These are phyloP conservation scores for Pachypanchax playfairii DNA, from an alignment of 2,113 vertebrate species.

Conservation along the genomic window DNA sequence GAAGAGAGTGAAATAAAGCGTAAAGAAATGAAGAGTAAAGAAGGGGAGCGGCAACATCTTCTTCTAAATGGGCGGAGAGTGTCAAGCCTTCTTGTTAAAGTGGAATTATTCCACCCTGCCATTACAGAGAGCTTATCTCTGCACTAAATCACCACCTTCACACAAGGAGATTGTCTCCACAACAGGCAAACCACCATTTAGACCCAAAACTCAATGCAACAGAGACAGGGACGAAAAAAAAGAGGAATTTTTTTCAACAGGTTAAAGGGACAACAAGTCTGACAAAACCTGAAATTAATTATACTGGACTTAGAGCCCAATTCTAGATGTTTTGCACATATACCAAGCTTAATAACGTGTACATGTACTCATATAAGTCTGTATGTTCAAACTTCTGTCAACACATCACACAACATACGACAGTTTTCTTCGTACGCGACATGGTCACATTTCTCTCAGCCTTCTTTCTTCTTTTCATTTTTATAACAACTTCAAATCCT, in stretches of 20 bases:
- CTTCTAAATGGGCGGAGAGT: conserved; percentile 70
- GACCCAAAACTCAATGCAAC: conserved; percentile 81
- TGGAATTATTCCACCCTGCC: conserved; percentile 90
- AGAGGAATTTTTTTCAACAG: conserved; percentile 43
- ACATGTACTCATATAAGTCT: conserved; percentile 56
- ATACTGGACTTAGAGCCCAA: conserved; percentile 25
- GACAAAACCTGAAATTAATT: conserved; percentile 48
- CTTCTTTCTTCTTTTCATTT: background rate
- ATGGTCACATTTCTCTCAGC: conserved; percentile 13
- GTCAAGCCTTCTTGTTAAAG: conserved; percentile 80
- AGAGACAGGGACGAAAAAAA: conserved; percentile 49
- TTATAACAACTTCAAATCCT: conserved; percentile 20
- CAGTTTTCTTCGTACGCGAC: background rate
- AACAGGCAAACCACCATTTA: conserved; percentile 86
- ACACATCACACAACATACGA: conserved; percentile 27
- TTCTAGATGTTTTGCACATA: conserved; percentile 36
- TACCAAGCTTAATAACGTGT: conserved; percentile 39
- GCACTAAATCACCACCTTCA: conserved; percentile 88
- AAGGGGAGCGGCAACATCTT: conserved; percentile 34
- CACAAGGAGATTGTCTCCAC: conserved; percentile 78
- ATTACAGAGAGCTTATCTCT: conserved; percentile 91
- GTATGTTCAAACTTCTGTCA: conserved; percentile 44
- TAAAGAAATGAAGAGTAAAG: conserved; percentile 29
- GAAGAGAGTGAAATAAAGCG: background rate
- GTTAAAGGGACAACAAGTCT: conserved; percentile 42